Evolutionary conservation across 2,888 invertebrate genomes (phyloP).

Genomic region (Boloria euphrosyne): DNA sequence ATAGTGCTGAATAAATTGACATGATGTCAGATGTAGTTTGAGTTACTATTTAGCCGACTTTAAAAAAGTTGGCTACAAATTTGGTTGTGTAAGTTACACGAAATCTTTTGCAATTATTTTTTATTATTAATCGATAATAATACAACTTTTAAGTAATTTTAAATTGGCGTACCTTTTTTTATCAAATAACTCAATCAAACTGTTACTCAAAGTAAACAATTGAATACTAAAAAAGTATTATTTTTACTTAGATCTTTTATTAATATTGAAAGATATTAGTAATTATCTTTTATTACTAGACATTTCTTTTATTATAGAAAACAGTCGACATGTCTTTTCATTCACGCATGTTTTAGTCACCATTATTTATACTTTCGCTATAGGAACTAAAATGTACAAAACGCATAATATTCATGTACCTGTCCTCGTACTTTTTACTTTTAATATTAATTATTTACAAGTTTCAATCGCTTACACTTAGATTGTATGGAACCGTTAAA

Average conservation of each 20-base stretch:
- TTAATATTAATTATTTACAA: constrained; percentile 16
- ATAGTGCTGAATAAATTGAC: background rate
- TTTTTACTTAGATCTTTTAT: too few relatives aligned
- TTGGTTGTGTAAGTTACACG: too few relatives aligned
- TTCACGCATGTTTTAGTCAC: background rate
- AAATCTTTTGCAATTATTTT: too few relatives aligned
- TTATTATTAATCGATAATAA: background rate
- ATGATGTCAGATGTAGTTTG: background rate
- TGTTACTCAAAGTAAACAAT: too few relatives aligned
- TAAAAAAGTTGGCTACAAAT: too few relatives aligned
- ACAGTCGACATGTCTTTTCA: background rate
- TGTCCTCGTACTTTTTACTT: constrained; percentile 25
- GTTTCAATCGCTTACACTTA: constrained; percentile 6
- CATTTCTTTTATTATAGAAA: too few relatives aligned
- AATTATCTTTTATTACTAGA: too few relatives aligned
- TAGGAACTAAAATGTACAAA: constrained; percentile 27
- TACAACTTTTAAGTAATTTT: background rate
- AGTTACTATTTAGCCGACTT: background rate
- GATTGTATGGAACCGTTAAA: too few relatives aligned
- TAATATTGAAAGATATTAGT: too few relatives aligned
- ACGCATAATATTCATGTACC: constrained; percentile 28
- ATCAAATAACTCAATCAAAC: too few relatives aligned
- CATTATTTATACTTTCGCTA: constrained; percentile 2
- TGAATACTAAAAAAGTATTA: too few relatives aligned
- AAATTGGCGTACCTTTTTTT: too few relatives aligned